Evolutionary conservation across 2,888 invertebrate species (phyloP).

Genomic region (Nephrocerus scutellatus): DNA sequence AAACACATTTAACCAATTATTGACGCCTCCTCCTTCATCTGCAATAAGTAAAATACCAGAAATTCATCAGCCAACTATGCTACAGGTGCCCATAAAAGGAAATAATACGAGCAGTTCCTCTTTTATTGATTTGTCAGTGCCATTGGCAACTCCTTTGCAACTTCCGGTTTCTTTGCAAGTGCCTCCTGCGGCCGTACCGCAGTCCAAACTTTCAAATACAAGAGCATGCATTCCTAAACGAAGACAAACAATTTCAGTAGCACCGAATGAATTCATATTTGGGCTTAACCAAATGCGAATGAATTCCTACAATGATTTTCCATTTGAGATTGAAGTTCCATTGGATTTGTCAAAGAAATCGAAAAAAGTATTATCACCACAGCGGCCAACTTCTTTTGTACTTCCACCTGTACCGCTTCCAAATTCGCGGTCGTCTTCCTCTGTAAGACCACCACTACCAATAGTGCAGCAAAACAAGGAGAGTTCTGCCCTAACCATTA

Average conservation of each 20-base stretch:
- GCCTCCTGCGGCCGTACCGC: slow-evolving; percentile 6
- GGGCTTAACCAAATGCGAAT: too few species aligned
- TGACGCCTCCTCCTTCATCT: too few species aligned
- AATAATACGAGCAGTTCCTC: too few species aligned
- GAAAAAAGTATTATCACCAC: slow-evolving; percentile 18
- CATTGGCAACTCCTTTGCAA: slow-evolving; percentile 1
- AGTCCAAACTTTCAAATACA: slow-evolving; percentile 2
- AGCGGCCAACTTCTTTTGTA: slow-evolving; percentile 6
- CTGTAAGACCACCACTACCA: slow-evolving; percentile 14
- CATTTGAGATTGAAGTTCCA: slow-evolving; percentile 36
- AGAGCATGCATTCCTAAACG: slow-evolving; percentile 31
- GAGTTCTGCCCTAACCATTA: too few species aligned
- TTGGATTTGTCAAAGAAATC: slow-evolving; percentile 42
- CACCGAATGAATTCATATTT: slow-evolving; percentile 27
- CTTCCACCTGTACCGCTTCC: slow-evolving; percentile 6
- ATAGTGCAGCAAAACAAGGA: slow-evolving; percentile 25
- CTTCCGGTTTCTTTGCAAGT: slow-evolving; percentile 12
- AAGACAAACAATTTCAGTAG: slow-evolving; percentile 39
- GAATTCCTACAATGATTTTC: slow-evolving; percentile 17
- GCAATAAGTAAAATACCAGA: too few species aligned
- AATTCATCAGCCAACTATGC: too few species aligned
- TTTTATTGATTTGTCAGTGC: too few species aligned
- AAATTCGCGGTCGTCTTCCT: slow-evolving; percentile 9
- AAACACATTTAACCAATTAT: too few species aligned
- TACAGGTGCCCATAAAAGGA: too few species aligned